phyloP scores from a whole-genome alignment of 1,140 invertebrate species.

The Cylas formicarius region DNA sequence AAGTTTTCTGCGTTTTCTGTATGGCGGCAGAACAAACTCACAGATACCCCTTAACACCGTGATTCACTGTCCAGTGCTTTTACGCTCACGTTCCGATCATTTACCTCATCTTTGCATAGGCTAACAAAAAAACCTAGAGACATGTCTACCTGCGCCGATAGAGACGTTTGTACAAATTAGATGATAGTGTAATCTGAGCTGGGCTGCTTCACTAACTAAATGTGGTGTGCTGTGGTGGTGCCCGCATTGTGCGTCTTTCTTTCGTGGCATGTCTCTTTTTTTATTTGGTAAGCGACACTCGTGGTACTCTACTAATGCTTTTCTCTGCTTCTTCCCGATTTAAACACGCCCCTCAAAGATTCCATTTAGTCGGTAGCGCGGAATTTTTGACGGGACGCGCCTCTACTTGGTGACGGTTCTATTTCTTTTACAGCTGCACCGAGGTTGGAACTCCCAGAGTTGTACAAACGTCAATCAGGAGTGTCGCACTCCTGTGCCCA shows the following conservation, averaged over 20 bases:
- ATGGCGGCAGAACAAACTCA: too few relatives aligned
- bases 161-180: too few relatives aligned
- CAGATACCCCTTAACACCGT: too few relatives aligned
- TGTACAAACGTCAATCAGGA: constrained; percentile 40
- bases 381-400: background rate
- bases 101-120: too few relatives aligned
- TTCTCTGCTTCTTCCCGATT: constrained; percentile 12
- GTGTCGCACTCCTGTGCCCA: constrained; percentile 37
- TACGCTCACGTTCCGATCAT: too few relatives aligned
- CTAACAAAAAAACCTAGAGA: too few relatives aligned
- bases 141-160: too few relatives aligned
- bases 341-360: constrained; percentile 3
- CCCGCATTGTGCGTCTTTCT: constrained; percentile 37
- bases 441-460: constrained; percentile 44
- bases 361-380: background rate
- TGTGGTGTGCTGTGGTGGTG: constrained; percentile 40
- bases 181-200: too few relatives aligned
- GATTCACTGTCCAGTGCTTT: too few relatives aligned
- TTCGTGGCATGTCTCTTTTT: constrained; percentile 29
- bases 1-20: too few relatives aligned
- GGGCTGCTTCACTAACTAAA: constrained; percentile 24
- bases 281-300: constrained; percentile 23
- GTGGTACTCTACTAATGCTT: constrained; percentile 32
- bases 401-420: constrained; percentile 31
- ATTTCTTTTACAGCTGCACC: constrained; percentile 43